These are phyloP conservation scores for Lasaia peninsularis DNA, from an alignment of 1,140 invertebrate species.

Conservation along the genomic window DNA sequence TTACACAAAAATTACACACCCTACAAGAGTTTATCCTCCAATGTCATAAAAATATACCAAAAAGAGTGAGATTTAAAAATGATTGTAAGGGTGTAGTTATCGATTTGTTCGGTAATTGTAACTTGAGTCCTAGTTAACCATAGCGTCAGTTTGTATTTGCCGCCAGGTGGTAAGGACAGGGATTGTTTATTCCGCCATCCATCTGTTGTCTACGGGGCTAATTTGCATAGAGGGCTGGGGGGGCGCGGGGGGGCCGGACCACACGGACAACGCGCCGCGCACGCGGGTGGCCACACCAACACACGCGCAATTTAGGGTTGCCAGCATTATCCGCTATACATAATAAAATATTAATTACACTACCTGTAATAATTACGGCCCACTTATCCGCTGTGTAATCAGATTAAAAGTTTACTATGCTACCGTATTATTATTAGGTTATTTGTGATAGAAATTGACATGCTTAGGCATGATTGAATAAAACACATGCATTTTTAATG, in stretches of 20 bases:
- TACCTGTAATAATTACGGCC: too few relatives aligned
- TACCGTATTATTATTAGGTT: too few relatives aligned
- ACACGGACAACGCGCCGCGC: conserved; percentile 57
- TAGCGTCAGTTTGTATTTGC: conserved; percentile 24
- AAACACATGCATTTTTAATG: too few relatives aligned
- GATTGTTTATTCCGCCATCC: conserved; percentile 75
- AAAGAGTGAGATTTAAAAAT: too few relatives aligned
- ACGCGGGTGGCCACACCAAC: conserved; percentile 70
- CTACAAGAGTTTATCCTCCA: too few relatives aligned
- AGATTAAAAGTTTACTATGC: too few relatives aligned
- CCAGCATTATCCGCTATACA: neutral
- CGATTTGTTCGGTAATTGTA: conserved; percentile 6
- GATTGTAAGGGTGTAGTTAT: neutral
- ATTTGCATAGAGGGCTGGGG: conserved; percentile 70
- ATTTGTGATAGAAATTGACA: too few relatives aligned
- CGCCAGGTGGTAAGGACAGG: conserved; percentile 54
- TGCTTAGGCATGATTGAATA: too few relatives aligned
- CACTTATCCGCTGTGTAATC: too few relatives aligned
- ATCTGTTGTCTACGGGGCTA: conserved; percentile 75
- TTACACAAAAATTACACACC: too few relatives aligned
- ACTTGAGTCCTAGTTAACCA: conserved; percentile 17
- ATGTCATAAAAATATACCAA: too few relatives aligned
- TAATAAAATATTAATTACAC: too few relatives aligned
- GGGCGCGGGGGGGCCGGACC: conserved; percentile 50
- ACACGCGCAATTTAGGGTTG: conserved; percentile 38